Conservation (phyloP, 2,113 vertebrate genomes). For the Lepus timidus region DNA sequence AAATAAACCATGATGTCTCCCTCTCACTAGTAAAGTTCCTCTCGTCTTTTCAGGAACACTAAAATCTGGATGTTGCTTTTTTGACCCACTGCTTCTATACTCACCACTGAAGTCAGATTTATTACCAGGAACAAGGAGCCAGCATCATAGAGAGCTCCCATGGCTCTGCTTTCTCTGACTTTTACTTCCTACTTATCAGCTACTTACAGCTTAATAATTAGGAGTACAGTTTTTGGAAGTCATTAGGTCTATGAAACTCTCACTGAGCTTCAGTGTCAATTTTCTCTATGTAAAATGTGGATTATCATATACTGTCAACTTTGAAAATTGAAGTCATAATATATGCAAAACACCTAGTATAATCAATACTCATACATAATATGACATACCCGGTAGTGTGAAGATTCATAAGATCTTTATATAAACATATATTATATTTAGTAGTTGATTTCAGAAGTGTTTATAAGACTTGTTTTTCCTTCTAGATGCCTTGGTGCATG, state of each 20-base stretch:
- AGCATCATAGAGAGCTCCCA: not conserved
- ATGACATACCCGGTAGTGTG: not conserved
- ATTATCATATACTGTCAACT: not conserved
- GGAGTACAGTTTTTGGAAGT: constrained; percentile 16
- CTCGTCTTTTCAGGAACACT: not conserved
- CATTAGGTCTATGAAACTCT: not conserved
- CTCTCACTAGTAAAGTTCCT: not conserved
- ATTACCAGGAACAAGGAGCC: not conserved
- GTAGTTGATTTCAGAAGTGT: not conserved
- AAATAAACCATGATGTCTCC: not conserved
- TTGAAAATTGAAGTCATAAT: not conserved
- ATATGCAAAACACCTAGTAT: not conserved
- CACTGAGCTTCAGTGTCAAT: not conserved
- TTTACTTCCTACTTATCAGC: not conserved
- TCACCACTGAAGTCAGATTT: not conserved
- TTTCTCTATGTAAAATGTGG: constrained; percentile 2
- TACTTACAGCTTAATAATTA: not conserved
- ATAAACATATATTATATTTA: not conserved
- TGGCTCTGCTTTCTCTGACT: not conserved
- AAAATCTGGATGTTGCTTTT: not conserved
- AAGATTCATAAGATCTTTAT: not conserved
- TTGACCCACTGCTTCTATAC: not conserved
- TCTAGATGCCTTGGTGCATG: not conserved
- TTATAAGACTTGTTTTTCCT: not conserved
- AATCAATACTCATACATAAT: not conserved